Percentiles rank a stretch among this genome's conserved stretches.
These are phyloP conservation scores for Gallinago jamesoni DNA, from an alignment of 2,113 vertebrate genomes.

Conservation along the genomic window DNA sequence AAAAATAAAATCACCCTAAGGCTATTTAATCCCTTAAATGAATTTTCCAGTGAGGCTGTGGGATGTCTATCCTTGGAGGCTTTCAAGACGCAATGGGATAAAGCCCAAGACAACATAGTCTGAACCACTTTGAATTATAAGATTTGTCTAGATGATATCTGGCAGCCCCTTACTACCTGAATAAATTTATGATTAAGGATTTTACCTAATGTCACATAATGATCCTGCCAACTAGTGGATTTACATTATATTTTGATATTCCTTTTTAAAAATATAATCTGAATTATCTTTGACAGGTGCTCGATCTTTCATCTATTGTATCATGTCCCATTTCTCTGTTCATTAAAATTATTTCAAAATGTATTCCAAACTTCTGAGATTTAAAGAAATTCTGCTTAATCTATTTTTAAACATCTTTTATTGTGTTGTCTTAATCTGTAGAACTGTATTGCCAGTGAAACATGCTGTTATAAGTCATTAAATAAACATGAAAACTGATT, in stretches of 20 bases:
- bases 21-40: not conserved
- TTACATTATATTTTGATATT: not conserved
- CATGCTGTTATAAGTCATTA: not conserved
- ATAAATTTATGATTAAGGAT: not conserved
- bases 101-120: accelerated
- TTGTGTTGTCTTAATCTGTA: not conserved
- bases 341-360: not conserved
- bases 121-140: not conserved
- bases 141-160: not conserved
- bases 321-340: not conserved
- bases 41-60: not conserved
- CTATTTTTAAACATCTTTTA: not conserved
- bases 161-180: not conserved
- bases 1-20: not conserved
- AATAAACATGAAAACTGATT: not conserved
- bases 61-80: not conserved
- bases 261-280: not conserved
- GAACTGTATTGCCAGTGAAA: not conserved
- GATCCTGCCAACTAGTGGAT: not conserved
- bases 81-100: not conserved
- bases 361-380: not conserved
- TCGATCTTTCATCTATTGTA: not conserved
- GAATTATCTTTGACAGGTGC: not conserved
- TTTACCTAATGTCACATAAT: not conserved
- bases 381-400: not conserved